Base-by-base conservation (phyloP, 1,140 invertebrate species). In the Halyomorpha halys region DNA sequence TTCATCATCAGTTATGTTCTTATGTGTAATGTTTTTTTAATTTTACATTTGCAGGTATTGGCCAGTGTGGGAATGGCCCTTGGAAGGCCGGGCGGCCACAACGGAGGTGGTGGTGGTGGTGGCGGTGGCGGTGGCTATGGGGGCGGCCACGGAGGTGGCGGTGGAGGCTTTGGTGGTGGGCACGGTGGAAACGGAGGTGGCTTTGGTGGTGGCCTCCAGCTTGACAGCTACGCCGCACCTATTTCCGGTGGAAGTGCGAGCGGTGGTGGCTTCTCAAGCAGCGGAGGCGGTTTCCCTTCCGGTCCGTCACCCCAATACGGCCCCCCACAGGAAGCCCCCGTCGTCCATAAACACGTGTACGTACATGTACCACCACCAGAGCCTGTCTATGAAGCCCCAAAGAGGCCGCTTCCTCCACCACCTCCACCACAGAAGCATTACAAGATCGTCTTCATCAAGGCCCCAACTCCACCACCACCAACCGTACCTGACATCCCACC, bases 361-460 rank as follows among this genome's bases (percentile, higher is more conserved):
- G 87, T 91, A 1, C 89, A 91, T 71, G 87, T 91, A 23, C 87
- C 89, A 59, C 89, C 88, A 19, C 87, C 87, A 71, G 89, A 91
- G 73, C 86, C 85, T 1, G 84, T 87, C 70, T 83, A 86, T 72
- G 80, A 81, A 44, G 77, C 81, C 2, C 81, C 86, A 3, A 70
- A 65, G 44, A 68, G 69, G 63, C 68, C 70, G 0, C 62, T 59
- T 8, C 63, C 69, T 1, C 73, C 74, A 11, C 72, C 72, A 25
- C 81, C 84, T 56, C 82, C 87, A 11, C 86, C 89, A 13, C 87
- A 90, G 72, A 91, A 91, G 71, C 89, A 91, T 72, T 91, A 91
- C 80, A 90, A 90, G 74, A 91, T 91, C 68, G 86, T 91, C 44
- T 91, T 91, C 78, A 91, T 91, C 72, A 90, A 90, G 75, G 88